Percentiles rank a stretch among this genome's conserved stretches.
Conservation (phyloP, 2,888 invertebrate species). For the Teinopalpus imperialis region DNA sequence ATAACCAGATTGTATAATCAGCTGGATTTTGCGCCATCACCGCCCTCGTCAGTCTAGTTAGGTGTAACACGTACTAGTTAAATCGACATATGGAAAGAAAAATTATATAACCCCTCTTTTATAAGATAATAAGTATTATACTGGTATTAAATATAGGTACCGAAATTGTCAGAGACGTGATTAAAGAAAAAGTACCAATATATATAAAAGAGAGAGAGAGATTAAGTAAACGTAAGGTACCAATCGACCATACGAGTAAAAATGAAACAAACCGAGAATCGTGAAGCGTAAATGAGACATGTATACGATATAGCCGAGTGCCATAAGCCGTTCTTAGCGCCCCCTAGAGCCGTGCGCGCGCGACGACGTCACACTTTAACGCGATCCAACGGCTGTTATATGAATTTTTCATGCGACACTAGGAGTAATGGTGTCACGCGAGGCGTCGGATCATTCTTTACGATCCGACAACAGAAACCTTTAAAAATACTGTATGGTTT, state of each 20-base stretch:
- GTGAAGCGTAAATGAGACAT: constrained; percentile 9
- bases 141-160: too few relatives aligned
- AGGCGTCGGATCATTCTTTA: constrained; percentile 79
- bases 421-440: constrained; percentile 73
- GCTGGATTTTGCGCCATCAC: too few relatives aligned
- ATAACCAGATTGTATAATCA: too few relatives aligned
- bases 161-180: too few relatives aligned
- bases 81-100: too few relatives aligned
- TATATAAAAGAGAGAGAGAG: constrained; percentile 5
- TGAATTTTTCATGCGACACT: constrained; percentile 77
- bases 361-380: constrained; percentile 57
- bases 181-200: too few relatives aligned
- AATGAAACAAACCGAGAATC: constrained; percentile 1
- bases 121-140: too few relatives aligned
- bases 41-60: too few relatives aligned
- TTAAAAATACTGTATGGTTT: constrained; percentile 69
- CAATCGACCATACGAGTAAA: constrained; percentile 3
- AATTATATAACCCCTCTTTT: too few relatives aligned
- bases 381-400: constrained; percentile 65
- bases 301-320: constrained; percentile 27
- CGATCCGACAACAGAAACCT: constrained; percentile 70
- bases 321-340: constrained; percentile 50
- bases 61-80: too few relatives aligned
- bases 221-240: neutral
- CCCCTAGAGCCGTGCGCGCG: constrained; percentile 59